Evolutionary conservation across 1,140 invertebrate species (phyloP).

Genomic region (Myzus persicae): DNA sequence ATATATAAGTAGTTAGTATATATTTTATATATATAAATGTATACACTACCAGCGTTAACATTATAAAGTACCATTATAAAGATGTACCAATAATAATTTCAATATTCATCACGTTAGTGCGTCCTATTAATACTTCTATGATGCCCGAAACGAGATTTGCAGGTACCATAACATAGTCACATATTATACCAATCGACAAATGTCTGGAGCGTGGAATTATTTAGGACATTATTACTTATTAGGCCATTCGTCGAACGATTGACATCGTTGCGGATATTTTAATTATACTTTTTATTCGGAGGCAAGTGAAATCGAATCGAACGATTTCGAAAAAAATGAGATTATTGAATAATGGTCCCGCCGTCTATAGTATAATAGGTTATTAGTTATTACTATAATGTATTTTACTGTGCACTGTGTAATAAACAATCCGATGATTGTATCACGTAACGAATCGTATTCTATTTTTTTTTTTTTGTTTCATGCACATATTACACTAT

Average conservation of each 20-base stretch:
- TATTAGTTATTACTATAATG: constrained; percentile 12
- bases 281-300: neutral
- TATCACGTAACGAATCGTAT: constrained; percentile 16
- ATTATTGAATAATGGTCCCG: constrained; percentile 30
- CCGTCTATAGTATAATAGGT: neutral
- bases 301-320: neutral
- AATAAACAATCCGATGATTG: constrained; percentile 46
- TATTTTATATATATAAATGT: neutral
- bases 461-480: neutral
- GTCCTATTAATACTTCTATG: no score
- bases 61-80: no score
- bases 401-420: neutral
- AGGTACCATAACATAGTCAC: no score
- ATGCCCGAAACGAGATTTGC: no score
- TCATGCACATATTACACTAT: neutral
- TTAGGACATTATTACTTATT: no score
- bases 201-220: no score
- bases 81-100: neutral
- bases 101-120: neutral
- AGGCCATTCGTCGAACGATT: neutral
- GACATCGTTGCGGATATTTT: neutral
- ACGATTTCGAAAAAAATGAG: neutral
- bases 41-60: no score
- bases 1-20: neutral
- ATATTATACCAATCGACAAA: no score